Base-by-base conservation (phyloP, 2,797 vertebrate species). In the Dipus sagitta region DNA sequence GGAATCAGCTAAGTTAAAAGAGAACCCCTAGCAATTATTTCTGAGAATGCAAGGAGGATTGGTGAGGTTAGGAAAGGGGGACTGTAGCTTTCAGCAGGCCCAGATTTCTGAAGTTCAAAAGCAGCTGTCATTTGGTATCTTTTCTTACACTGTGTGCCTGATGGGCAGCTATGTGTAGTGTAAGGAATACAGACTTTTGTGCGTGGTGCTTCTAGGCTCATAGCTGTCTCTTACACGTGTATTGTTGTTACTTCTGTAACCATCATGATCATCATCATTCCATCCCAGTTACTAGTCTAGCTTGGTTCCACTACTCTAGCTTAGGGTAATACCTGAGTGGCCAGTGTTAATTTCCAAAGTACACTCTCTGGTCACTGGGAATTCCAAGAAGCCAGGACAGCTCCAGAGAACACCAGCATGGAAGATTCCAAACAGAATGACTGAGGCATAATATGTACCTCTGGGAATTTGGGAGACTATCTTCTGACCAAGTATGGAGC, bases 21-120 rank as follows among this genome's bases (percentile, higher is more conserved):
- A 92, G 93, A 96, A 96, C 54, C 83, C 86, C 77, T 95, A 93
- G 95, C 95, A 97, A 97, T 97, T 97, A 97, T 96, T 96, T 96
- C 96, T 96, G 94, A 95, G 94, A 94, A 85, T 30, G 58, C 70
- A 71, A 92, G 86, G 86, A 96, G 84, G 90, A 94, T 52, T 72
- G 96, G 83, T 70, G 67, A 94, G 97, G 96, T 97, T 95, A 97
- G 83, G 38, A 91, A 96, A 93, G 95, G 96, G 95, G 95, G 93
- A 96, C 94, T 82, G 0, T 32, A 92, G 95, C 95, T 96, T 95
- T 96, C 88, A 93, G 94, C 84, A 8, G 93, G 88, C 95, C 88
- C 82, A 90, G 86, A 91, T 92, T 96, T 89, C 95, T 92, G 65
- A 54, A 95, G 88, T 96, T 96, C 96, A 95, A 97, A 97, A 86